Evolutionary conservation across 2,113 vertebrate genomes (phyloP), one percentile per base, ranked within the genome.

Genomic region (Halichoeres trimaculatus): DNA sequence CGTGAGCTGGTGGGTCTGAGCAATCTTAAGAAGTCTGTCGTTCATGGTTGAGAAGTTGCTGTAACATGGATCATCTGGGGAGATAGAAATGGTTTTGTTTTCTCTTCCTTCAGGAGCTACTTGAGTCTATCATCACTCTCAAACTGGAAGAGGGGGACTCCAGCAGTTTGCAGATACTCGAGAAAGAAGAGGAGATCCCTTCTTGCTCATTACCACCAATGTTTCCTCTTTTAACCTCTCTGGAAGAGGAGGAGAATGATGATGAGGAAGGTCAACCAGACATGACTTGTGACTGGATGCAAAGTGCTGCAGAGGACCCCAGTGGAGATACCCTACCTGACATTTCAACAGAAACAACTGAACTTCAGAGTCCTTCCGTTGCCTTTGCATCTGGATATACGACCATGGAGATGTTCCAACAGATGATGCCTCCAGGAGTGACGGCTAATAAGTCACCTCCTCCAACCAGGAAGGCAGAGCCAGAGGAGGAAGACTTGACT

Each of bases 381-480:
- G 69, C 78, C 17, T 76, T 93, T 48, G 1, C 85, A 5, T 76
- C 88, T 8, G 95, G 92, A 48, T 96, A 96, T 20, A 92, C 94
- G 22, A 96, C 94, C 9, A 87, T 96, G 93, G 95, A 94, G 48
- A 66, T 93, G 74, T 92, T 95, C 53, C 92, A 91, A 60, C 88
- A 90, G 66, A 64, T 41, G 12, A 70, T 62, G 53, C 65, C 78
- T 19, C 77, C 57, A 36, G 45, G 36, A 0, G 19, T 8, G 4
- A 4, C 26, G 0, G 40, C 1, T 0, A 52, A 23, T 7, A n/a
- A 70, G 4, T 17, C 35, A 1, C 12, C n/a, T 40, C 54, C 45
- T 12, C 11, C 35, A 48, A 36, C 2, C 3, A 7, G 2, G 2
- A 62, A 67, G 4, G 24, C 40, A 0, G 7, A 76, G 3, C 13